Percentiles rank a stretch among this genome's conserved stretches.
These are phyloP conservation scores for Heterodera carotae DNA, from an alignment of 1,140 invertebrate genomes.

Conservation along the genomic window DNA sequence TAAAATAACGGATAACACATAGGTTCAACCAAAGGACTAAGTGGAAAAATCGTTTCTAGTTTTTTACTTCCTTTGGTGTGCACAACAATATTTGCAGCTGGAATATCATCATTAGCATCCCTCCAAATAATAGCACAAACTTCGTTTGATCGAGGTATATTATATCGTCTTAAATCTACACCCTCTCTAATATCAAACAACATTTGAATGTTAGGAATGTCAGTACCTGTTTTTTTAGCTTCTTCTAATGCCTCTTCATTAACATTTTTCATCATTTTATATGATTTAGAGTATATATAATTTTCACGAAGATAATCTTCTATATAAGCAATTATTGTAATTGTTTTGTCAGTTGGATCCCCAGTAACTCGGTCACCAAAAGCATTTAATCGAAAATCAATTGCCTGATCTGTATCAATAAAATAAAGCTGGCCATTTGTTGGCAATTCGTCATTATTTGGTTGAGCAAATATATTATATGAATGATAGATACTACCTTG, in stretches of 20 bases:
- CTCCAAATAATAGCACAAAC: neutral
- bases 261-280: constrained; percentile 3
- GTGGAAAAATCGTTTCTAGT: neutral
- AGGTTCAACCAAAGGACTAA: neutral
- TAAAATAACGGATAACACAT: constrained; percentile 26
- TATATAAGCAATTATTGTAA: no score
- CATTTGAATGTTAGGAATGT: neutral
- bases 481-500: neutral
- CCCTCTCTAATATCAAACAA: neutral
- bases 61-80: neutral
- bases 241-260: no score
- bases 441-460: neutral
- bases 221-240: neutral
- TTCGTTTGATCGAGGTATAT: neutral
- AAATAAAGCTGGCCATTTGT: constrained; percentile 4
- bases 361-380: neutral
- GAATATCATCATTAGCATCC: neutral
- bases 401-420: neutral
- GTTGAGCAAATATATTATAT: neutral
- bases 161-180: neutral
- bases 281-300: neutral
- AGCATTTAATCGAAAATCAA: neutral
- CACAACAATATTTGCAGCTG: constrained; percentile 6
- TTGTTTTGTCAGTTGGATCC: neutral
- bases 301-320: neutral